These are phyloP conservation scores for Aldrovandia affinis DNA, from an alignment of 2,797 vertebrate species.

Conservation along the genomic window DNA sequence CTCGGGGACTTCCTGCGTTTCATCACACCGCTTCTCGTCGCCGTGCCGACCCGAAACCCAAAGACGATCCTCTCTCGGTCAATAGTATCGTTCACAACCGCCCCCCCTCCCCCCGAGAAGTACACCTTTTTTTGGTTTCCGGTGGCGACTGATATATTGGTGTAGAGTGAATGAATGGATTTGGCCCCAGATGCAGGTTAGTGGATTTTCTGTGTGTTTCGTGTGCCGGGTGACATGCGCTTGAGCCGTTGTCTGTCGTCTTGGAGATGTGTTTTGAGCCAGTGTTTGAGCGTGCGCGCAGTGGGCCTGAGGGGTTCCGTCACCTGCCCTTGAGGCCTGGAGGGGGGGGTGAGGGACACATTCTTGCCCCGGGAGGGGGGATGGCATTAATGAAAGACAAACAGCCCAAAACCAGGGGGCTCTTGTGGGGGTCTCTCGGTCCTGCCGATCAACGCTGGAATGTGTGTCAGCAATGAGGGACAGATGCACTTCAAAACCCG, in stretches of 20 bases:
- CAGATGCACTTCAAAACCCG: background rate
- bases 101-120: background rate
- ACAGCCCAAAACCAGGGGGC: slow-evolving; percentile 15
- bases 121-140: background rate
- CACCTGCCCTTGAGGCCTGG: background rate
- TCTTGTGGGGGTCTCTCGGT: background rate
- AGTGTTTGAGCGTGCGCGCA: background rate
- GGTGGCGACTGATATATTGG: background rate
- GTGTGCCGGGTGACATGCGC: background rate
- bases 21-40: slow-evolving; percentile 8
- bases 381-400: slow-evolving; percentile 30
- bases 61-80: slow-evolving; percentile 9
- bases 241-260: slow-evolving; percentile 5
- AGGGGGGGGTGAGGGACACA: background rate
- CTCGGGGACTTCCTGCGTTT: slow-evolving; percentile 26
- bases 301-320: background rate
- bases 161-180: background rate
- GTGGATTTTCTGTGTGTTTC: background rate
- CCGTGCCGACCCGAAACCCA: slow-evolving; percentile 5
- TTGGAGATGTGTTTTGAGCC: background rate
- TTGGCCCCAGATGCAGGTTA: background rate
- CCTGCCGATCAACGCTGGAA: slow-evolving; percentile 15
- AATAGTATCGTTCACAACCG: background rate
- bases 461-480: background rate
- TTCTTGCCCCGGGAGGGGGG: slow-evolving; percentile 15